These are phyloP conservation scores for Drosophila nr. fundita DNA, from an alignment of 2,888 invertebrate genomes.

Conservation along the genomic window DNA sequence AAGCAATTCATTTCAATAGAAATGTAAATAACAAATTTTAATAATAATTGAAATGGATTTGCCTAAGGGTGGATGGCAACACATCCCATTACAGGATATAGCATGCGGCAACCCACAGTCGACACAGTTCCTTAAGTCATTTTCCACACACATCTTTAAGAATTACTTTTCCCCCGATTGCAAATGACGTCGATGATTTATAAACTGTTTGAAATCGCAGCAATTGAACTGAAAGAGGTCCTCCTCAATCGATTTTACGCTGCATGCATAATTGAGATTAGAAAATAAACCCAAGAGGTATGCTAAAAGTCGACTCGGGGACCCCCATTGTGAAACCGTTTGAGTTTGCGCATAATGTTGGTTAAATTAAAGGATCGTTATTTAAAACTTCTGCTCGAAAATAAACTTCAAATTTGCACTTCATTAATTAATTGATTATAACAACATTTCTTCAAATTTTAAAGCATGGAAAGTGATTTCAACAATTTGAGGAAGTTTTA, in stretches of 20 bases:
- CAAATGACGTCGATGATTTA: conserved; percentile 65
- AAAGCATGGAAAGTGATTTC: neutral
- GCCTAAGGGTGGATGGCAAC: conserved; percentile 32
- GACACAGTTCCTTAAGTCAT: conserved; percentile 40
- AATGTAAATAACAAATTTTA: conserved; percentile 82
- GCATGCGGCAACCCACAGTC: conserved; percentile 70
- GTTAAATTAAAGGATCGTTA: neutral
- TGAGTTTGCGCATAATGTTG: conserved; percentile 6
- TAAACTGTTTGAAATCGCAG: conserved; percentile 68
- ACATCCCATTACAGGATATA: conserved; percentile 39
- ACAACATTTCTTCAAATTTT: neutral
- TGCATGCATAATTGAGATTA: conserved; percentile 57
- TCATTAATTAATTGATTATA: neutral
- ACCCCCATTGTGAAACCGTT: conserved; percentile 15
- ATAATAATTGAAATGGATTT: conserved; percentile 79
- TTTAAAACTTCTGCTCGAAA: neutral
- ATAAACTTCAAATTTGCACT: neutral
- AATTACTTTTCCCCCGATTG: conserved; percentile 15
- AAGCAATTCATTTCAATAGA: conserved; percentile 81
- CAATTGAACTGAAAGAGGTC: conserved; percentile 34
- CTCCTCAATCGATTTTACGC: conserved; percentile 65
- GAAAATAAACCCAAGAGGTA: conserved; percentile 19
- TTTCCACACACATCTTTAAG: conserved; percentile 34
- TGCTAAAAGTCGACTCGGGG: conserved; percentile 1
- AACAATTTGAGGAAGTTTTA: neutral